Evolutionary conservation across 2,113 vertebrate species (phyloP).

Genomic region (Psittacula cyanocephala): DNA sequence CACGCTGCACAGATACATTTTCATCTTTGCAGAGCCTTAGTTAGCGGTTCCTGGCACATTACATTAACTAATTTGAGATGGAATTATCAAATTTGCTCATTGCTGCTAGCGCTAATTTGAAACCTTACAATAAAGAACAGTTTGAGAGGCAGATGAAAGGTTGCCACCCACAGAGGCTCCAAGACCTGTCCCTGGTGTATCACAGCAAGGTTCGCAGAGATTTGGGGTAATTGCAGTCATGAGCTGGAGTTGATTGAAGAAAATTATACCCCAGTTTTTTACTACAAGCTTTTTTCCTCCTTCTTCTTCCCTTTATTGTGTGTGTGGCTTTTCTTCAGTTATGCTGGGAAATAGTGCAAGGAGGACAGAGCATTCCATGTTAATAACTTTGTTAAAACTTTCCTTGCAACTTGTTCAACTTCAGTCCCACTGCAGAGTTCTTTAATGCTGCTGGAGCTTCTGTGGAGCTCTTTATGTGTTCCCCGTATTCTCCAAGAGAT

Average conservation of each 20-base stretch:
- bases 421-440: not conserved
- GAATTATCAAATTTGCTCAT: conserved; percentile 94
- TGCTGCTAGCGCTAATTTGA: conserved; percentile 87
- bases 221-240: conserved; percentile 93
- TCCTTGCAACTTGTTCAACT: not conserved
- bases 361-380: conserved; percentile 15
- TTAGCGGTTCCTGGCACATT: conserved; percentile 80
- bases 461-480: not conserved
- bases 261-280: conserved; percentile 88
- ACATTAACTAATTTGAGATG: conserved; percentile 86
- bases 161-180: conserved; percentile 80
- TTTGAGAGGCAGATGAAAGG: conserved; percentile 82
- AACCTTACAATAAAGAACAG: conserved; percentile 83
- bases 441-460: not conserved
- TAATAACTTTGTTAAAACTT: conserved; percentile 51
- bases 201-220: conserved; percentile 80
- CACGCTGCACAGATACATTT: conserved; percentile 71
- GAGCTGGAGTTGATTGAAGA: conserved; percentile 91
- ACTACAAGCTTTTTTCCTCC: conserved; percentile 46
- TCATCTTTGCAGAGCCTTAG: conserved; percentile 68
- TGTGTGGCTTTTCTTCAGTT: conserved; percentile 67
- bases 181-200: conserved; percentile 75
- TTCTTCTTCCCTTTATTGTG: conserved; percentile 32
- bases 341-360: conserved; percentile 53
- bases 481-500: not conserved